Evolutionary conservation across 2,797 vertebrate species (phyloP), one percentile per base, ranked within the genome.

Genomic region (Lepus oiostolus): DNA sequence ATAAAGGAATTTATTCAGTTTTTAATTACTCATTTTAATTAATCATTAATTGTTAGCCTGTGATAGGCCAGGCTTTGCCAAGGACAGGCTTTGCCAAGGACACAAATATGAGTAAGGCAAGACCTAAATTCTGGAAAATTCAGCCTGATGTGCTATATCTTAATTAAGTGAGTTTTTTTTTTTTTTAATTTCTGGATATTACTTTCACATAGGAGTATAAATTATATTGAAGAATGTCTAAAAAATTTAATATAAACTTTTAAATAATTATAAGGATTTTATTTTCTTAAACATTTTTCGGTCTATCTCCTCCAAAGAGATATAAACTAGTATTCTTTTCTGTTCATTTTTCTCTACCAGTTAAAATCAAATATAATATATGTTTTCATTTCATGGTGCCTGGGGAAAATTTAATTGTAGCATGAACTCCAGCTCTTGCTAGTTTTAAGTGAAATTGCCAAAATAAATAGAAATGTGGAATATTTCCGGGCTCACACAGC

Each of bases 381-480:
- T 96, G 74, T 94, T 98, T 97, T 97, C 83, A 91, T 96, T 97
- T 91, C 86, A 81, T 74, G 67, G 88, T 97, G 88, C 90, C 96
- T 96, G 84, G 92, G 91, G 96, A 97, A 96, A 95, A 80, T 95
- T 90, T 95, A 96, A 89, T 89, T 97, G 96, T 93, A 96, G 91
- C 88, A 95, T 96, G 81, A 96, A 97, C 96, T 97, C 93, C 90
- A 94, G 85, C 67, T 92, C 80, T 95, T 89, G 58, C 80, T 96
- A 95, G 95, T 95, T 96, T 95, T 86, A 95, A 96, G 82, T 94
- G 65, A 95, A 95, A 95, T 67, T 96, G 93, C 96, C 96, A 97
- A 97, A 96, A 95, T 94, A 97, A 97, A 97, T 95, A 97, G 93
- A 96, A 95, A 95, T 92, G 70, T 89, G 86, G 95, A 93, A 85